phyloP scores from a whole-genome alignment of 2,113 vertebrate genomes.

The Nesospiza acunhae region DNA sequence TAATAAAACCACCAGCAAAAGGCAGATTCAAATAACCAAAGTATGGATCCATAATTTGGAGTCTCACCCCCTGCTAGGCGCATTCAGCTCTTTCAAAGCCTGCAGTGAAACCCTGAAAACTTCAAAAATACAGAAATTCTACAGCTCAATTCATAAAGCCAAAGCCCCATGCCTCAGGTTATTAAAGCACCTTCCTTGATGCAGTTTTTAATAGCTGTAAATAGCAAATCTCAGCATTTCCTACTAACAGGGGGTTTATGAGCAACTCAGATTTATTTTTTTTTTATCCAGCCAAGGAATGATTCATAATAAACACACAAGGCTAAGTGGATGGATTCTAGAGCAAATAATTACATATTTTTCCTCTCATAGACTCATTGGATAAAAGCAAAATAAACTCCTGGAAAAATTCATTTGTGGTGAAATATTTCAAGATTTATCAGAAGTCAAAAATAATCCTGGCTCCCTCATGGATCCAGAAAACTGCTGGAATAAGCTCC shows the following conservation, averaged over 20 bases:
- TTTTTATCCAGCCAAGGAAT: conserved; percentile 23
- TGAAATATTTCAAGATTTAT: conserved; percentile 59
- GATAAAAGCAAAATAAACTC: conserved; percentile 42
- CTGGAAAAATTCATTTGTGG: conserved; percentile 27
- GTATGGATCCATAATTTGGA: background rate
- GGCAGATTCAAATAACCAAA: background rate
- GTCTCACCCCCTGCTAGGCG: background rate
- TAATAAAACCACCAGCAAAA: background rate
- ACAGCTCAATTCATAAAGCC: background rate
- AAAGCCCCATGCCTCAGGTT: conserved; percentile 11
- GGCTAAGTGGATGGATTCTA: background rate
- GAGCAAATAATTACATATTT: background rate
- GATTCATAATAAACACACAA: conserved; percentile 31
- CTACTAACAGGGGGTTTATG: conserved; percentile 53
- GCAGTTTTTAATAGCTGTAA: conserved; percentile 54
- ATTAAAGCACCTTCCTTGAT: conserved; percentile 45
- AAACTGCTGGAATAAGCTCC: background rate
- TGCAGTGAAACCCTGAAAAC: background rate
- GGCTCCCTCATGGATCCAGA: background rate
- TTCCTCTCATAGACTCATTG: background rate
- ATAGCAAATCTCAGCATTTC: conserved; percentile 52
- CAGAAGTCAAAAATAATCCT: conserved; percentile 34
- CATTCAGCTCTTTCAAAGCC: background rate
- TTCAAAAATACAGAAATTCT: background rate
- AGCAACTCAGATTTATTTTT: conserved; percentile 34